Percentiles rank a stretch among this genome's conserved stretches.
Conservation (phyloP, 2,113 vertebrate genomes). For the Pseudonaja textilis region DNA sequence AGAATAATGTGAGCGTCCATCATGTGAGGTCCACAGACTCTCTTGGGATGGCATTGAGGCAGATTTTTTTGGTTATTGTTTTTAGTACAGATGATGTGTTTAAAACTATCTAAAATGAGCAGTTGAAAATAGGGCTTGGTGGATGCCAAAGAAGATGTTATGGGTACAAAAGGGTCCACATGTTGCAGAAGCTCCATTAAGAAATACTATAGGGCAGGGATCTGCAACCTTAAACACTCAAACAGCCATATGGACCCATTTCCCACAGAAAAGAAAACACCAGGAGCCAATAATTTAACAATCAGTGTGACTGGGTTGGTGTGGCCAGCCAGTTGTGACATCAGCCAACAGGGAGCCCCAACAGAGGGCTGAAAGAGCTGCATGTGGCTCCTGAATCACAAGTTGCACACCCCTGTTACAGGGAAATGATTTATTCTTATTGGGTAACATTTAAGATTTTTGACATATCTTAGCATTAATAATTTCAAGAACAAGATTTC, state of each 20-base stretch:
- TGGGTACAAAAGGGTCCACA: background rate
- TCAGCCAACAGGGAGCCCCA: no score
- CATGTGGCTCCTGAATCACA: no score
- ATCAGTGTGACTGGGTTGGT: no score
- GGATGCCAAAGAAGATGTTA: background rate
- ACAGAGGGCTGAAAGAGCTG: no score
- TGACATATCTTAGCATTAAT: background rate
- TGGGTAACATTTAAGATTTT: background rate
- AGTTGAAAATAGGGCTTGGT: background rate
- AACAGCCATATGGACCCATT: no score
- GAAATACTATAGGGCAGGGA: background rate
- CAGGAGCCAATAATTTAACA: no score
- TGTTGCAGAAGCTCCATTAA: background rate
- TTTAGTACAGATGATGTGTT: background rate
- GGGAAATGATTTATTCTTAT: background rate
- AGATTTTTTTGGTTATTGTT: background rate
- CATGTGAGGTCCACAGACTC: background rate
- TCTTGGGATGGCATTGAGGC: background rate
- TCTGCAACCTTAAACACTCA: no score
- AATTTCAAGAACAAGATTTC: background rate
- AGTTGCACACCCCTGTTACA: background rate
- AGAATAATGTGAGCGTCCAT: background rate
- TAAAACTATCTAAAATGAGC: background rate
- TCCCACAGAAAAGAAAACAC: no score
- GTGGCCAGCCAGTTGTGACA: no score